Evolutionary conservation across 2,113 vertebrate genomes (phyloP).

Genomic region (Kryptolebias marmoratus): DNA sequence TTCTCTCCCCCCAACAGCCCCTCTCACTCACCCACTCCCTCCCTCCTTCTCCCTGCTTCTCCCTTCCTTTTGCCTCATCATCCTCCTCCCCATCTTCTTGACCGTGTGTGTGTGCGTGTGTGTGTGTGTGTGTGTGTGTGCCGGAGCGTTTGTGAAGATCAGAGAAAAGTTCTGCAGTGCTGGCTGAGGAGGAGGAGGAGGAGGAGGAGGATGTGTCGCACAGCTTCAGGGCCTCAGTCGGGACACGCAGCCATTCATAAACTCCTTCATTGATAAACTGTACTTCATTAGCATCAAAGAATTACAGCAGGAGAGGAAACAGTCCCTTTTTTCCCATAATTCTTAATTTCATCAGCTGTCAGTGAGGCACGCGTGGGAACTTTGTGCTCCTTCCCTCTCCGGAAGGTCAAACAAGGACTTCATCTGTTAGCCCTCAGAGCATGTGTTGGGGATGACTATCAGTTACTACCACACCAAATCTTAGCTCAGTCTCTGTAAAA

Average conservation of each 20-base stretch:
- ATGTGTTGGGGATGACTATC: too few relatives aligned
- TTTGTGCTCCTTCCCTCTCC: too few relatives aligned
- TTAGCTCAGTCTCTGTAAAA: too few relatives aligned
- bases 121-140: conserved; percentile 71
- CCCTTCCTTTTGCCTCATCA: conserved; percentile 9
- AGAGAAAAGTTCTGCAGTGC: conserved; percentile 82
- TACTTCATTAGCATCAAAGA: conserved; percentile 1
- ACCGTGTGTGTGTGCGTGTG: conserved; percentile 67
- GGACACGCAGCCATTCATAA: conserved; percentile 39
- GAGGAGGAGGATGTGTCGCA: conserved; percentile 31
- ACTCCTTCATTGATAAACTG: conserved; percentile 19
- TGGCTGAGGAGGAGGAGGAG: conserved; percentile 49
- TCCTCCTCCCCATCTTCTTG: conserved; percentile 44
- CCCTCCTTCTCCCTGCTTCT: background rate
- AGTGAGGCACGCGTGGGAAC: too few relatives aligned
- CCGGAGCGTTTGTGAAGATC: conserved; percentile 69
- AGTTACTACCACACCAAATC: too few relatives aligned
- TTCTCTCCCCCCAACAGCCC: conserved; percentile 2
- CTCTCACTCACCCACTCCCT: conserved; percentile 15
- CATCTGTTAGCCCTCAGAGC: too few relatives aligned
- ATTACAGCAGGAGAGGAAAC: background rate
- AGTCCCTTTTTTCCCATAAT: background rate
- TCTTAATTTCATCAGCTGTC: too few relatives aligned
- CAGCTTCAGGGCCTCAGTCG: conserved; percentile 26
- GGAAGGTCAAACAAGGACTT: too few relatives aligned